Evolutionary conservation across 2,888 invertebrate genomes (phyloP).

Genomic region (Rhynchonema sp.): DNA sequence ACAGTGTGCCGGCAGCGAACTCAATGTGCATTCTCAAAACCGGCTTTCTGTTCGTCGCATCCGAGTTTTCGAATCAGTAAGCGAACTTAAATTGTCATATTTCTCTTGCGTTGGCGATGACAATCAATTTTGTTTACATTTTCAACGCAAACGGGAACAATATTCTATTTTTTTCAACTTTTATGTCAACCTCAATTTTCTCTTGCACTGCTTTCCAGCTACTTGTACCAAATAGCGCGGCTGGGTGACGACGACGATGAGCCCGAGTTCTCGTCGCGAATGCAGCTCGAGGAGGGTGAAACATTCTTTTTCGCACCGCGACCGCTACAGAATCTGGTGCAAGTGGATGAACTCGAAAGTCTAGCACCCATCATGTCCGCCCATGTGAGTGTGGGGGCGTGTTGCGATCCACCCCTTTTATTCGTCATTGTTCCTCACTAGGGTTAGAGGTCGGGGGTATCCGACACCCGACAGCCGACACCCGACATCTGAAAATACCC

Average conservation of each 20-base stretch:
- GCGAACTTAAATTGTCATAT: too few species aligned
- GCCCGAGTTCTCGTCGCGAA: constrained; percentile 90
- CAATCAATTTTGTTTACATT: background rate
- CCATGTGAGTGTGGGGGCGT: constrained; percentile 45
- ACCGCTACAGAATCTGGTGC: constrained; percentile 70
- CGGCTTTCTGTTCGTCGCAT: constrained; percentile 90
- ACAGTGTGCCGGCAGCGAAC: constrained; percentile 88
- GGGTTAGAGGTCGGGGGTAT: too few species aligned
- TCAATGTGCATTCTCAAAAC: constrained; percentile 96
- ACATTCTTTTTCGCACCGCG: constrained; percentile 96
- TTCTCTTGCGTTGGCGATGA: constrained; percentile 27
- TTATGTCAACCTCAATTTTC: too few species aligned
- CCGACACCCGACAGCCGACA: too few species aligned
- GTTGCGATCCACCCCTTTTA: background rate
- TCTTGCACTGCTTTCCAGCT: too few species aligned
- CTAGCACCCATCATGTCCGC: constrained; percentile 68
- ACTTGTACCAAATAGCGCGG: constrained; percentile 95
- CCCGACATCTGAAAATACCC: too few species aligned
- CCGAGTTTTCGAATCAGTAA: constrained; percentile 99
- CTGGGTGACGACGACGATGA: constrained; percentile 97
- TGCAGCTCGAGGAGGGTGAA: constrained; percentile 93
- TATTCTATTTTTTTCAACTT: constrained; percentile 22
- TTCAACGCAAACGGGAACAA: too few species aligned
- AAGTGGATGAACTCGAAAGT: constrained; percentile 91
- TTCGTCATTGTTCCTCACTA: too few species aligned